These are phyloP conservation scores for Branchipolynoe longqiensis DNA, from an alignment of 2,888 invertebrate species.

Conservation along the genomic window DNA sequence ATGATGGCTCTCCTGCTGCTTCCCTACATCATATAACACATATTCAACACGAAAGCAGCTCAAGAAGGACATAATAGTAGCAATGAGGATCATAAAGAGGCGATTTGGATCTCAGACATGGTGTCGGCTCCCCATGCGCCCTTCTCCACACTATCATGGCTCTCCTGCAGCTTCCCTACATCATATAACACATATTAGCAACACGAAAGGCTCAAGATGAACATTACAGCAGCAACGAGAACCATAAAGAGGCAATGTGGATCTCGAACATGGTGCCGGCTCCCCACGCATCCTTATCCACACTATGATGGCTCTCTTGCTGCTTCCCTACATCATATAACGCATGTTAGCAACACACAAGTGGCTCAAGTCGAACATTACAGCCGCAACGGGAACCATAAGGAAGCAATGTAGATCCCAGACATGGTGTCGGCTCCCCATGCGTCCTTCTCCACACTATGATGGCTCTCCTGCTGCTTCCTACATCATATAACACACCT, in stretches of 20 bases:
- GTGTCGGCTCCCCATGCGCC: too few species aligned
- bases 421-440: conserved; percentile 77
- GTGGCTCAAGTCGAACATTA: not conserved
- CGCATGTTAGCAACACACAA: not conserved
- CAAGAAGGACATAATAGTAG: too few species aligned
- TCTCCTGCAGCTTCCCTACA: too few species aligned
- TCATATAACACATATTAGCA: too few species aligned
- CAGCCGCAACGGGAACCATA: too few species aligned
- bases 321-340: conserved; percentile 23
- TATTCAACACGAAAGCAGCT: too few species aligned
- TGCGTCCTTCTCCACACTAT: conserved; percentile 73
- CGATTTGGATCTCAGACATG: too few species aligned
- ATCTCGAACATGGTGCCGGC: conserved; percentile 84
- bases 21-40: conserved; percentile 4
- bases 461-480: conserved; percentile 61
- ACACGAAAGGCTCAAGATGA: too few species aligned
- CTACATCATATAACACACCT: conserved; percentile 3
- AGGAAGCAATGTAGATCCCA: conserved; percentile 89
- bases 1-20: conserved; percentile 63
- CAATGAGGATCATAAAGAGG: too few species aligned
- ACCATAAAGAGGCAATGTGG: too few species aligned
- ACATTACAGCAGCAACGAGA: too few species aligned
- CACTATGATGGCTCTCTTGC: conserved; percentile 67
- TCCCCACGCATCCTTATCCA: conserved; percentile 76
- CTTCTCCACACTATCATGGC: too few species aligned